Conservation (phyloP, 2,888 invertebrate genomes). For the Lasioglossum vierecki region DNA sequence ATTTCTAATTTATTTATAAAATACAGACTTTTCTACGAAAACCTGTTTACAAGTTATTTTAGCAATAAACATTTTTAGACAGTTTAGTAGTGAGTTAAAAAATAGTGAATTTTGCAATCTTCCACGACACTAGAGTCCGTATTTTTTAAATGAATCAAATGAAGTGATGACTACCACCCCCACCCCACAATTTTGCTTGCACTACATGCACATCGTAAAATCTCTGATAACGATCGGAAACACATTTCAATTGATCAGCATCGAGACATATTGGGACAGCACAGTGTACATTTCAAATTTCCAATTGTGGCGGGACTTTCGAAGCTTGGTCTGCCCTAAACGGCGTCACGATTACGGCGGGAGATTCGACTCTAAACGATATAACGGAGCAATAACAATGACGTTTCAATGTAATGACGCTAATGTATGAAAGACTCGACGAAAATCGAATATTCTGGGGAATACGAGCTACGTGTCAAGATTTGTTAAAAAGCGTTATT, state of each 20-base stretch:
- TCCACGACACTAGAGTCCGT: neutral
- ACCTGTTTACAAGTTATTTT: neutral
- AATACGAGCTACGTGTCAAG: constrained; percentile 48
- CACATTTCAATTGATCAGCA: neutral
- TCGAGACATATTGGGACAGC: neutral
- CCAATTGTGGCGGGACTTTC: neutral
- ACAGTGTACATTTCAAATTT: constrained; percentile 2
- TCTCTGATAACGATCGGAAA: neutral
- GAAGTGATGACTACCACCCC: neutral
- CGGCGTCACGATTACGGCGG: neutral
- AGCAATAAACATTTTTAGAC: neutral
- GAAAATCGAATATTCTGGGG: constrained; percentile 24
- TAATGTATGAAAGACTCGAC: constrained; percentile 10
- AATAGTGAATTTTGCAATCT: neutral
- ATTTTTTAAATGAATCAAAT: neutral
- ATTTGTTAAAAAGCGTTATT: constrained; percentile 37
- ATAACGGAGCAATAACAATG: constrained; percentile 2
- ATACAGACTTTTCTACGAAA: neutral
- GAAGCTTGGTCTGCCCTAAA: constrained; percentile 7
- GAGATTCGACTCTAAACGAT: constrained; percentile 10
- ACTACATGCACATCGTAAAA: neutral
- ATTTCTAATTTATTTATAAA: neutral
- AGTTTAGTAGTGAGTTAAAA: neutral
- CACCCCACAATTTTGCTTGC: neutral
- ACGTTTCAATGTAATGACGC: constrained; percentile 11